A percentile compares a stretch with the other conserved stretches of the same genome.
phyloP scores from a whole-genome alignment of 2,113 vertebrate genomes.

The Conger conger region DNA sequence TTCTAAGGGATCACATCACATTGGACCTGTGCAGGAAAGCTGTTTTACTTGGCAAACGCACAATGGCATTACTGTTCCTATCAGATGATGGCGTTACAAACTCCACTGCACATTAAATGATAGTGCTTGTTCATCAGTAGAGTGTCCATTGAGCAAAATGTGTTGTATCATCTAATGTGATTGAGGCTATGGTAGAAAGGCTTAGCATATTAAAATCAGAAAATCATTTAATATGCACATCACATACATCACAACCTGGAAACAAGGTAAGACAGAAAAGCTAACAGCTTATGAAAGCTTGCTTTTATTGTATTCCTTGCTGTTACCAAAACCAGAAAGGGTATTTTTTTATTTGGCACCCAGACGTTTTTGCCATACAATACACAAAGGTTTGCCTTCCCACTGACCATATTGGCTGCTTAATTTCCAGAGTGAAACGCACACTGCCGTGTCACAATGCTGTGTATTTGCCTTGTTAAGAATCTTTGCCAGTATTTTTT shows the following conservation, averaged over 20 bases:
- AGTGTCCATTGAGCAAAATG: background rate
- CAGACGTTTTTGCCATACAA: too few species aligned
- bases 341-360: background rate
- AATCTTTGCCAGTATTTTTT: background rate
- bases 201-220: background rate
- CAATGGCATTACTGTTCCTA: background rate
- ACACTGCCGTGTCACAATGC: background rate
- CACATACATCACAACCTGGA: background rate
- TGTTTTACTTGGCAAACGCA: background rate
- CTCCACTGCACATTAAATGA: background rate
- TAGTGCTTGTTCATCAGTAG: background rate
- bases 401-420: background rate
- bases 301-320: background rate
- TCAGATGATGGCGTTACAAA: background rate
- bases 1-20: background rate
- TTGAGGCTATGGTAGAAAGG: background rate
- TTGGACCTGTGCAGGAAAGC: background rate
- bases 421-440: background rate
- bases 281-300: background rate
- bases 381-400: background rate
- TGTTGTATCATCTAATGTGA: background rate
- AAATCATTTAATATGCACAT: background rate
- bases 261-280: background rate
- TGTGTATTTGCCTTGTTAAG: background rate
- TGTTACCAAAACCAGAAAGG: background rate